Evolutionary conservation across 2,888 invertebrate species (phyloP).

Genomic region (Amblyjoppa fuscipennis): DNA sequence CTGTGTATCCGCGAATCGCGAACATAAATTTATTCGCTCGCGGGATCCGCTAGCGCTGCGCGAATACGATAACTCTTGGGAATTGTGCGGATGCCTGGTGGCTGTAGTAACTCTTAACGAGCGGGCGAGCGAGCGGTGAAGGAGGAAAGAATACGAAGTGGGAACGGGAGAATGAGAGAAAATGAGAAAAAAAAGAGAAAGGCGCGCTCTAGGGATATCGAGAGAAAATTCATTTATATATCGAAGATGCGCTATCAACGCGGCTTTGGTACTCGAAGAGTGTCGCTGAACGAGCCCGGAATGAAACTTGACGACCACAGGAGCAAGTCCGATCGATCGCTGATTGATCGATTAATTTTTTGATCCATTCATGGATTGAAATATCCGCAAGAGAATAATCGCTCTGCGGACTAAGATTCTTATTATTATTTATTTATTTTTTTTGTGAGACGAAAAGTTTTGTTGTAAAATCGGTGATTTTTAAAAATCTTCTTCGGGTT

Average conservation of each 20-base stretch:
- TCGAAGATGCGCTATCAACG: neutral
- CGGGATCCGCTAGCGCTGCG: slow-evolving; percentile 25
- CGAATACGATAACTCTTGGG: slow-evolving; percentile 63
- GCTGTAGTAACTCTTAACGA: slow-evolving; percentile 55
- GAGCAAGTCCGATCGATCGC: too few species aligned
- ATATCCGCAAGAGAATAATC: too few species aligned
- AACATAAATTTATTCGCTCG: slow-evolving; percentile 56
- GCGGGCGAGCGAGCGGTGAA: slow-evolving; percentile 37
- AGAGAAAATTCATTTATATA: neutral
- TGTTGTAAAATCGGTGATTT: too few species aligned
- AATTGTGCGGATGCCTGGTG: slow-evolving; percentile 53
- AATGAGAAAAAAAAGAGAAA: neutral
- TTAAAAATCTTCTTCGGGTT: too few species aligned
- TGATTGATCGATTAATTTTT: too few species aligned
- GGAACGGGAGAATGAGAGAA: slow-evolving; percentile 3
- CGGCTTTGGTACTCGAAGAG: neutral
- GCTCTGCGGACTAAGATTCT: too few species aligned
- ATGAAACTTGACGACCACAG: neutral
- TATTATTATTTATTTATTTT: too few species aligned
- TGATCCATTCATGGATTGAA: too few species aligned
- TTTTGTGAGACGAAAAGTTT: too few species aligned
- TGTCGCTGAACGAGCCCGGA: neutral
- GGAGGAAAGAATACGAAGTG: slow-evolving; percentile 17
- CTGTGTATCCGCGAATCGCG: slow-evolving; percentile 27
- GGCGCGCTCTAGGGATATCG: neutral